Evolutionary conservation across 2,888 invertebrate species (phyloP), one percentile per base, ranked within the genome.

Genomic region (Pyrocoelia pectoralis): DNA sequence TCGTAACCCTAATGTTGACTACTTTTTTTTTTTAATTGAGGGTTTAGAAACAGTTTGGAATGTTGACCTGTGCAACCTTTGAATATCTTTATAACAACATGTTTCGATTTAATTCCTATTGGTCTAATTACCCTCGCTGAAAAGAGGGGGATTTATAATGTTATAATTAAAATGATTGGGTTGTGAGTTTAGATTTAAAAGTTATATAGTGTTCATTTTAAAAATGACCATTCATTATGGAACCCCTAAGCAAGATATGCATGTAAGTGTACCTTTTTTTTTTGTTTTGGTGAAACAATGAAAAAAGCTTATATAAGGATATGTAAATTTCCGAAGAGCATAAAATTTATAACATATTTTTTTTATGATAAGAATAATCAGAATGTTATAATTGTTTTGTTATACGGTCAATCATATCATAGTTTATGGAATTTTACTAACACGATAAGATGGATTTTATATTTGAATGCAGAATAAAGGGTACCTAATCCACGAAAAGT

Each of bases 51-150:
- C 24, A 24, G 24, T 24, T 6, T 33, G 33, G 33, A 33, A 33
- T 33, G 33, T 48, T 59, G 53, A 59, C 53, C 59, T 59, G 33
- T 43, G 43, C 58, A 58, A 56, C 56, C 61, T 56, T 50, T 55
- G 48, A 60, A 40, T 55, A 19, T 60, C 54, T 43, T 15, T 46
- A 46, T 46, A 17, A n/a, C 17, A 46, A 46, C 46, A 46, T 46
- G 17, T 46, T 46, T 18, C 28, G 29, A 55, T 56, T 56, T 29
- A 29, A 56, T 24, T 56, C 43, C 18, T 56, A 61, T 61, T 61
- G 61, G 61, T 61, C 17, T 56, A 56, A 51, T 48, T 50, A 19
- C 48, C 29, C 24, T 46, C 13, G 5, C 1, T 28, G 29, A 13
- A 28, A 51, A 51, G 52, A 51, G 43, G 58, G 43, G 41, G 40